phyloP scores from a whole-genome alignment of 1,140 invertebrate species.

The Drosophila lowei region DNA sequence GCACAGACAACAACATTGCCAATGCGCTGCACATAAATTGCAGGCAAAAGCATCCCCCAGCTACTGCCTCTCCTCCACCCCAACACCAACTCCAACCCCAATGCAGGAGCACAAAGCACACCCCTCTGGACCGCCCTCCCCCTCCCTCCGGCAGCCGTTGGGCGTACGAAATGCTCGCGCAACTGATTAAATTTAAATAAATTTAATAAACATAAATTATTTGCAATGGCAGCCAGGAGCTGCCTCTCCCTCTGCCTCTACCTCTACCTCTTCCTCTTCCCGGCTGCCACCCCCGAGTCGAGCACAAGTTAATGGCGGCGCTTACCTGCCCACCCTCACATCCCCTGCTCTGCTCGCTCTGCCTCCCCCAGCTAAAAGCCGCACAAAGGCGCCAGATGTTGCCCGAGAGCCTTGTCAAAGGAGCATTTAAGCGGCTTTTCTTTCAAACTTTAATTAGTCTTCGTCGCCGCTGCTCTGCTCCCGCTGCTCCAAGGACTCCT shows the following conservation, averaged over 20 bases:
- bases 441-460: constrained; percentile 78
- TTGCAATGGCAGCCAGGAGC: constrained; percentile 61
- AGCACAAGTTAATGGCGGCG: constrained; percentile 66
- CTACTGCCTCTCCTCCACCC: constrained; percentile 6
- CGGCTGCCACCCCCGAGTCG: constrained; percentile 46
- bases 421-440: constrained; percentile 68
- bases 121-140: constrained; percentile 7
- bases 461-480: constrained; percentile 1
- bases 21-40: constrained; percentile 79
- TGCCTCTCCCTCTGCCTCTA: background rate
- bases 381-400: constrained; percentile 72
- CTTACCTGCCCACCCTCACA: constrained; percentile 51
- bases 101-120: background rate
- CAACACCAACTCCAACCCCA: constrained; percentile 27
- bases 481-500: constrained; percentile 28
- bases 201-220: constrained; percentile 83
- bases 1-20: constrained; percentile 60
- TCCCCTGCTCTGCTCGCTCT: background rate
- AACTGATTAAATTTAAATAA: constrained; percentile 82
- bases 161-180: constrained; percentile 35
- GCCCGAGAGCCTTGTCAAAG: constrained; percentile 50
- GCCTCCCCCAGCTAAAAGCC: constrained; percentile 61
- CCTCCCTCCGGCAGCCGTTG: background rate
- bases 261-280: background rate
- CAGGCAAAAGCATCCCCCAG: constrained; percentile 62